A percentile compares a stretch with the other conserved stretches of the same genome.
Conservation (phyloP, 2,113 vertebrate species). For the Dendrocopos noguchii region DNA sequence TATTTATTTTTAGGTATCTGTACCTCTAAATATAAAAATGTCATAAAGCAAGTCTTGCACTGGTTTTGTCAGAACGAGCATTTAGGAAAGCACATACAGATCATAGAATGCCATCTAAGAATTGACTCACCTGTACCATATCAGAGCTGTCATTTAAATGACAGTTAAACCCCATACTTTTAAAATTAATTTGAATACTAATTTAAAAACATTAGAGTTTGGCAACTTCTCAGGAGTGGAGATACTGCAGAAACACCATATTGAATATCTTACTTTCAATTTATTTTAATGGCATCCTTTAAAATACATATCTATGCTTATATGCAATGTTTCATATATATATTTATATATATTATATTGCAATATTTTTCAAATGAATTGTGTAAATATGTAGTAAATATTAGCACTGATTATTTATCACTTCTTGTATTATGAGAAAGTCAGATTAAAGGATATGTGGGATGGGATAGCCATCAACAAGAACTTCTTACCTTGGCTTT, state of each 20-base stretch:
- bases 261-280: background rate
- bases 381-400: background rate
- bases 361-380: background rate
- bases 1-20: background rate
- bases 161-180: background rate
- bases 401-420: background rate
- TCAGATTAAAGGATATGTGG: background rate
- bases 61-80: background rate
- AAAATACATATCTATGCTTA: background rate
- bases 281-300: background rate
- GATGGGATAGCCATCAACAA: constrained; percentile 31
- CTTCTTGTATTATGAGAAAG: constrained; percentile 17
- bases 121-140: background rate
- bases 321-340: background rate
- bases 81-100: background rate
- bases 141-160: background rate
- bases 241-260: background rate
- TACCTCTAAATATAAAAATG: background rate
- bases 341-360: background rate
- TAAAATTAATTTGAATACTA: background rate
- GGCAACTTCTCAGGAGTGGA: background rate
- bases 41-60: background rate
- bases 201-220: background rate
- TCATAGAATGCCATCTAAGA: background rate
- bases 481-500: background rate